These are phyloP conservation scores for Pygoscelis antarcticus DNA, from an alignment of 2,113 vertebrate genomes.

Conservation along the genomic window DNA sequence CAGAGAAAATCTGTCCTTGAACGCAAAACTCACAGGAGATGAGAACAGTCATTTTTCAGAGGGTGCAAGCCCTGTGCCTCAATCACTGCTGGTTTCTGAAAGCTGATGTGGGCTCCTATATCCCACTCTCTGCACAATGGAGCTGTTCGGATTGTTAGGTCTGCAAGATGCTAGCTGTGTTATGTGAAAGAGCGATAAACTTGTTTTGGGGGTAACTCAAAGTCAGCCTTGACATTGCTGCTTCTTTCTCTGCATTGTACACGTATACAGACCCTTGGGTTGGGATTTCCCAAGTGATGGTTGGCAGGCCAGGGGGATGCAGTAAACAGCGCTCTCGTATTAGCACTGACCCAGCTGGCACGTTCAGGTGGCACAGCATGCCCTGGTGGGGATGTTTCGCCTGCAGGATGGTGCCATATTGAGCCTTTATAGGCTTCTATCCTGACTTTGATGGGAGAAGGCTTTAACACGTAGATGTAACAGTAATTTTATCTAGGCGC, in stretches of 20 bases:
- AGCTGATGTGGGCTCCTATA: not conserved
- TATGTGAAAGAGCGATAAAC: not conserved
- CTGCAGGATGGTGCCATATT: not conserved
- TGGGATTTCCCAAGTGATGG: not conserved
- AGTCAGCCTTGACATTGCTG: not conserved
- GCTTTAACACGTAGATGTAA: not conserved
- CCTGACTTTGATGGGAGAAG: not conserved
- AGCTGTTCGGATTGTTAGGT: not conserved
- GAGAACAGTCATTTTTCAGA: not conserved
- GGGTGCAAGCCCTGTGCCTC: not conserved
- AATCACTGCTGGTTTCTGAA: not conserved
- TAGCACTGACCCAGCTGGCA: not conserved
- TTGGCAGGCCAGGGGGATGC: not conserved
- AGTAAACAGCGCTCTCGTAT: not conserved
- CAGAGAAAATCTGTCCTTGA: not conserved
- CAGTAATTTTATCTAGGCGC: not conserved
- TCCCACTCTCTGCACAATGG: not conserved
- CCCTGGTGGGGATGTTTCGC: not conserved
- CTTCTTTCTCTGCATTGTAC: accelerated
- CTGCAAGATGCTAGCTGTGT: not conserved
- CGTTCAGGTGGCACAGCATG: not conserved
- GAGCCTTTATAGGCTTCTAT: not conserved
- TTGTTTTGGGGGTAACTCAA: not conserved
- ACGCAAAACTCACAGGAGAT: not conserved
- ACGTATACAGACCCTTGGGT: accelerated